Evolutionary conservation across 2,888 invertebrate species (phyloP).

Genomic region (Atrina japonica): DNA sequence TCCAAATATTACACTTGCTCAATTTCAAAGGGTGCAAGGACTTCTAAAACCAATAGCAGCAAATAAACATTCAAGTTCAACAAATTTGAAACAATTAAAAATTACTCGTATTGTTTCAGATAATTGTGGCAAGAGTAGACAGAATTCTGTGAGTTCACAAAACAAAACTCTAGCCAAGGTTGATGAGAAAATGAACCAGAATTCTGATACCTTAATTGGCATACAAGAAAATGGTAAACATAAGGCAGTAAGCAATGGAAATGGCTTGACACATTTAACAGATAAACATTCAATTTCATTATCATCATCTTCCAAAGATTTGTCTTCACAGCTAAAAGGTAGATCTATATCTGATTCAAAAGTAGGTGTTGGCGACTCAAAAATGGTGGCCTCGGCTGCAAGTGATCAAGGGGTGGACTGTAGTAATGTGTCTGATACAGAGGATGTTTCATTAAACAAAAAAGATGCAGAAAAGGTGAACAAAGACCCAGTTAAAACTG

Average conservation of each 20-base stretch:
- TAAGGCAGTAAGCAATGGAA: not conserved
- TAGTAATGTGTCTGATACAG: constrained; percentile 11
- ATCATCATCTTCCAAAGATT: no score
- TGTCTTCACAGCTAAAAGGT: no score
- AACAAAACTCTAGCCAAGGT: constrained; percentile 23
- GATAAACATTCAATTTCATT: no score
- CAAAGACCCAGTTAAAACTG: constrained; percentile 2
- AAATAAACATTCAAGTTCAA: not conserved
- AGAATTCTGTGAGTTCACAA: not conserved
- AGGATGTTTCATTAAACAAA: not conserved
- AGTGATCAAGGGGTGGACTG: constrained; percentile 2
- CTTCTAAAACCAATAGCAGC: constrained; percentile 46
- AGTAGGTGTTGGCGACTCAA: not conserved
- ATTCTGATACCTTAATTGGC: constrained; percentile 33
- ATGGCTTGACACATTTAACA: no score
- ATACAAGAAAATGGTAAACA: constrained; percentile 18
- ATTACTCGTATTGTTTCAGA: not conserved
- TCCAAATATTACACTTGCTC: constrained; percentile 31
- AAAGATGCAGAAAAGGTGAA: constrained; percentile 7
- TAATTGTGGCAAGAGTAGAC: not conserved
- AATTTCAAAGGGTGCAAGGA: constrained; percentile 33
- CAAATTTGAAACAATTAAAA: constrained; percentile 12
- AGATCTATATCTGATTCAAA: no score
- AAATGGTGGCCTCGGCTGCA: constrained; percentile 9
- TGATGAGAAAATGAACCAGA: constrained; percentile 56